phyloP scores from a whole-genome alignment of 2,797 vertebrate species.

The Botia kubotai region DNA sequence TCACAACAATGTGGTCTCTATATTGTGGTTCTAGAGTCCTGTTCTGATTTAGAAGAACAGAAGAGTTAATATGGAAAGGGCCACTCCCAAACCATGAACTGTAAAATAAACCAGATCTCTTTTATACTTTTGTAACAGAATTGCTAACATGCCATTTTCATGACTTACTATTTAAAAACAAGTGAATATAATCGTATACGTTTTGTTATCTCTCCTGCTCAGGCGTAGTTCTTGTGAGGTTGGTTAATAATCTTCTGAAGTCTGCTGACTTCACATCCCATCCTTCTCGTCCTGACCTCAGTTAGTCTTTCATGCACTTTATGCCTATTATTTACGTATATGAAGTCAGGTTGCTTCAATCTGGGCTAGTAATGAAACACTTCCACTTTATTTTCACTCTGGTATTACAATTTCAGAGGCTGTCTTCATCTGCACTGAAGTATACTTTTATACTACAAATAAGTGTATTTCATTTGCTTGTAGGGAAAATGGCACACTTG shows the following conservation, averaged over 20 bases:
- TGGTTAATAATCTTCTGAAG: constrained; percentile 60
- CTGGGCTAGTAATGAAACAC: not conserved
- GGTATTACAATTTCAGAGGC: not conserved
- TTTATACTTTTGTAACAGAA: not conserved
- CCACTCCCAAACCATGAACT: not conserved
- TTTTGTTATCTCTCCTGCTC: not conserved
- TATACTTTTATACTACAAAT: no score
- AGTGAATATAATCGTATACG: not conserved
- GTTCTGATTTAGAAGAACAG: not conserved
- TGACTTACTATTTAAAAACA: not conserved
- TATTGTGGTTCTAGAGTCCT: not conserved
- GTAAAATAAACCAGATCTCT: not conserved
- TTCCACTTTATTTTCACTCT: not conserved
- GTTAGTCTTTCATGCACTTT: constrained; percentile 21
- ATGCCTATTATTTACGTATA: not conserved
- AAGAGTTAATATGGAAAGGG: not conserved
- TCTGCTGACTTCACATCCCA: constrained; percentile 55
- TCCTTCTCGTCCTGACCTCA: not conserved
- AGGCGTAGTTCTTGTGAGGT: constrained; percentile 23
- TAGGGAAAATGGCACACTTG: not conserved
- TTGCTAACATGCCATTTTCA: not conserved
- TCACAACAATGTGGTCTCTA: constrained; percentile 13
- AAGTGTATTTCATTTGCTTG: not conserved
- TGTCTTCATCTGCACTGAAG: not conserved
- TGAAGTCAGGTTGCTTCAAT: not conserved